Evolutionary conservation across 2,888 invertebrate species (phyloP).

Genomic region (Junonia oenone): DNA sequence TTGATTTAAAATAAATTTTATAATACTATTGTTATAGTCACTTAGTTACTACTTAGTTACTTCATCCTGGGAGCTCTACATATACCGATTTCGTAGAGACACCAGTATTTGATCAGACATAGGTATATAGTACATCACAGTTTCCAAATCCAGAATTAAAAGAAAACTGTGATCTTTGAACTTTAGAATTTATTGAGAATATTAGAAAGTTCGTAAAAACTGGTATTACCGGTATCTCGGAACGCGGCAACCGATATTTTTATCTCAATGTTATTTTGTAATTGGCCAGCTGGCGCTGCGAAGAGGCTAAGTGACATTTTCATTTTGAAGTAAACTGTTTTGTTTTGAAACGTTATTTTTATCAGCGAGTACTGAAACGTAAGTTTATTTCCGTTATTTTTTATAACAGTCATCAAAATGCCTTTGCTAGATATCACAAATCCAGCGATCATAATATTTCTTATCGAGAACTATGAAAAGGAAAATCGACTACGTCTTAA

Average conservation of each 20-base stretch:
- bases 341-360: conserved; percentile 14
- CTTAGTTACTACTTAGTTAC: too few relatives aligned
- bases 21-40: too few relatives aligned
- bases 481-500: conserved; percentile 45
- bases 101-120: too few relatives aligned
- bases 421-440: conserved; percentile 45
- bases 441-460: conserved; percentile 46
- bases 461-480: conserved; percentile 48
- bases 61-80: too few relatives aligned
- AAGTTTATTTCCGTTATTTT: conserved; percentile 8
- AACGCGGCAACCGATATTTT: conserved; percentile 27
- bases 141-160: not conserved
- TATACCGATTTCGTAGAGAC: too few relatives aligned
- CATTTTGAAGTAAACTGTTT: conserved; percentile 19
- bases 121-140: not conserved
- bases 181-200: conserved; percentile 1
- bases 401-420: conserved; percentile 33
- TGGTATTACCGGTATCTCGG: conserved; percentile 24
- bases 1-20: too few relatives aligned
- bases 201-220: conserved; percentile 24
- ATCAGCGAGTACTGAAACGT: conserved; percentile 14
- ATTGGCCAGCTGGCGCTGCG: conserved; percentile 28
- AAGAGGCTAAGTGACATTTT: conserved; percentile 28
- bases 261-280: conserved; percentile 29
- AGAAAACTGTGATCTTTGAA: not conserved